Evolutionary conservation across 2,888 invertebrate genomes (phyloP).

Genomic region (Phyllotreta striolata): DNA sequence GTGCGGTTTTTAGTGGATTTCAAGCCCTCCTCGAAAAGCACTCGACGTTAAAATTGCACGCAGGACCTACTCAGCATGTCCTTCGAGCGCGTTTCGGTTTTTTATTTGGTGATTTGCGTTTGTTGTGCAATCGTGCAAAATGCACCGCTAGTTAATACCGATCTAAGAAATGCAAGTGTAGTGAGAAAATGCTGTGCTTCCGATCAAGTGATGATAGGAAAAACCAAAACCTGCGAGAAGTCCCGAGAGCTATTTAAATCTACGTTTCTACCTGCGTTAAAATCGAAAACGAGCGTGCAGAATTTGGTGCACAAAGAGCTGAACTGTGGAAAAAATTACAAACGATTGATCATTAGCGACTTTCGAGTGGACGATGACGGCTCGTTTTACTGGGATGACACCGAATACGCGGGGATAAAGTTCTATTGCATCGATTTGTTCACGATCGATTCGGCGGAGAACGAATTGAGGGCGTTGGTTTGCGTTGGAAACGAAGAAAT

Average conservation of each 20-base stretch:
- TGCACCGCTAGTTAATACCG: neutral
- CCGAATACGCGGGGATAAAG: conserved; percentile 13
- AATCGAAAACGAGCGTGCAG: conserved; percentile 6
- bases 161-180: conserved; percentile 7
- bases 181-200: conserved; percentile 41
- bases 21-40: neutral
- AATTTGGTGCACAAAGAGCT: conserved; percentile 17
- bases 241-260: neutral
- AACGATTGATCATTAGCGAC: conserved; percentile 12
- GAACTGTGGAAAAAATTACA: conserved; percentile 8
- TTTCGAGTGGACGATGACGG: conserved; percentile 20
- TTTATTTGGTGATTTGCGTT: neutral
- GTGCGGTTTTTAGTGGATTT: conserved; percentile 13
- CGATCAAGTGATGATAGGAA: conserved; percentile 29
- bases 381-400: conserved; percentile 23
- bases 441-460: conserved; percentile 11
- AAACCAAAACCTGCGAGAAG: conserved; percentile 18
- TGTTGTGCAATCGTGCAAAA: neutral
- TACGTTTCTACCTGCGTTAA: neutral
- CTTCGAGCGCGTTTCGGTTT: neutral
- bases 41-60: neutral
- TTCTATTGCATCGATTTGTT: conserved; percentile 35
- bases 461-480: conserved; percentile 19
- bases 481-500: conserved; percentile 31
- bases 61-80: neutral